Base-by-base conservation (phyloP, 2,888 invertebrate species). In the Masnerella sp. region DNA sequence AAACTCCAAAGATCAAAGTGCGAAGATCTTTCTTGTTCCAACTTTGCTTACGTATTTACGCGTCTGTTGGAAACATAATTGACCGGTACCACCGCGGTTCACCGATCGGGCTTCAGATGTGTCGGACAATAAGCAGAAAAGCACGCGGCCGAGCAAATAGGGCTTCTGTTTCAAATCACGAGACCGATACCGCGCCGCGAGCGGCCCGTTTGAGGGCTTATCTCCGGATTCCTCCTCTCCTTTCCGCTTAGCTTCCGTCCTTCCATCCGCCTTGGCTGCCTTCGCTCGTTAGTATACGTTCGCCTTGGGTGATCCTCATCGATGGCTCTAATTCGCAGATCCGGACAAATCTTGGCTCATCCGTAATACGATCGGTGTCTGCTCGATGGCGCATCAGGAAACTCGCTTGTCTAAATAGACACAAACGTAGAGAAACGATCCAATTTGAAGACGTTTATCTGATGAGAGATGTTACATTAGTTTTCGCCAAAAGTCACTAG, bases 201-300 rank as follows among this genome's bases (percentile, higher is more conserved):
- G 81, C 85, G 85, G 85, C 78, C 73, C 78, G 81, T 84, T 84
- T 83, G 82, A 82, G 80, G 77, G 76, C 76, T 83, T 83, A 83
- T 83, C 83, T 83, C 77, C 73, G 69, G 73, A 65, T 79, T 77
- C n/a, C 32, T 32, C 3, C 32, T 11, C 11, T 32, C 43, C 40
- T 47, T 59, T 59, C 56, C 51, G 30, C 32, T 58, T 12, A 11
- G 25, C 49, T 40, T 22, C 51, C 38, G 59, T 74, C 74, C 54
- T 68, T 51, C n/a, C n/a, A n/a, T n/a, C n/a, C n/a, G n/a, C n/a
- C n/a, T n/a, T n/a, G n/a, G n/a, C n/a, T n/a, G n/a, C n/a, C n/a
- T n/a, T n/a, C n/a, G n/a, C n/a, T n/a, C n/a, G n/a, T n/a, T n/a
- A n/a, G n/a, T n/a, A n/a, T 72, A 70, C 36, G 51, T 52, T 69